Base-by-base conservation (phyloP, 2,888 invertebrate species). In the Ctena decussata region DNA sequence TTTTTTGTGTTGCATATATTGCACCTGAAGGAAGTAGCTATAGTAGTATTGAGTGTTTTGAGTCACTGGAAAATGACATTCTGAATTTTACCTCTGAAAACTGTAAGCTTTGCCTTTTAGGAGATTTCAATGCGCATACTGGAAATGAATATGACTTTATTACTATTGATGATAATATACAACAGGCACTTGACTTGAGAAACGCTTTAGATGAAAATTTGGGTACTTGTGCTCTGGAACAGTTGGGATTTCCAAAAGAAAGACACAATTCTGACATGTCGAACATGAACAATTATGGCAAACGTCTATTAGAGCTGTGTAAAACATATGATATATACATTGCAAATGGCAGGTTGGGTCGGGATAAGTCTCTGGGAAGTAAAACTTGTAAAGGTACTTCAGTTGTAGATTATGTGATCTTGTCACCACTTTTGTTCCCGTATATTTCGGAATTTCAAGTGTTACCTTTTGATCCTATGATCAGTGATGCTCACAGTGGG, bases 391-490 rank as follows among this genome's bases (percentile, higher is more conserved):
- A 60, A 30, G 27, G 60, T 60, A 30, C 21, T 11, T 27, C 60
- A 30, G 60, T 60, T 12, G 60, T 60, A 8, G 60, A 60, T 30
- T 60, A 30, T 60, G 60, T 60, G 8, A 30, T 60, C 30, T 60
- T 60, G 60, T 60, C 60, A 18, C 60, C 60, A 60, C 8, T 8
- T 30, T 30, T 30, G 32, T 60, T 60, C 18, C 27, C 60, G 6
- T 27, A 30, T 27, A 30, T 60, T 18, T 60, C 60, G 27, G 60
- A 60, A 30, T 60, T 60, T 60, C 27, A 60, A 60, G 60, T 30
- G 21, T 60, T 60, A 30, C 60, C 60, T 5, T 60, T 60, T 60
- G 60, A 60, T 60, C 30, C 60, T 60, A 60, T 60, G 60, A 60
- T 60, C 30, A 60, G 60, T 60, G 60, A 60, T 30, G 60, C 60